A percentile compares a stretch with the other conserved stretches of the same genome.
Evolutionary conservation across 92 coral and sea anemone genomes (phyloP).

Genomic region (Parazoanthus swiftii): DNA sequence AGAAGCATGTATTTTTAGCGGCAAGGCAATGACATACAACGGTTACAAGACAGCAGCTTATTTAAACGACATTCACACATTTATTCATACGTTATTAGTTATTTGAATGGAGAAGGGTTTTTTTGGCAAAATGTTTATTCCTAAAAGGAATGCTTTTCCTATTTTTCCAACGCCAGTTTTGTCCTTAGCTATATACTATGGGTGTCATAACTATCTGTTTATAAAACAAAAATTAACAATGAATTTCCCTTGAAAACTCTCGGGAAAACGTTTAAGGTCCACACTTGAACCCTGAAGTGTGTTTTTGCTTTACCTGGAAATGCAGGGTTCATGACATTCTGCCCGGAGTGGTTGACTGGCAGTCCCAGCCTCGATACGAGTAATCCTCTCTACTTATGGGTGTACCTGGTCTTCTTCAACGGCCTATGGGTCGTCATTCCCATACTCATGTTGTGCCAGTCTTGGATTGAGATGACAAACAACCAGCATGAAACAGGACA

Average conservation of each 20-base stretch:
- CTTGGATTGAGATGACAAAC: slow-evolving; percentile 50
- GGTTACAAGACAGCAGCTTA: too few species aligned
- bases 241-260: background rate
- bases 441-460: slow-evolving; percentile 55
- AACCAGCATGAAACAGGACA: slow-evolving; percentile 19
- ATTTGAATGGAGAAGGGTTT: too few species aligned
- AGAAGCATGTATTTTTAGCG: too few species aligned
- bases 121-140: too few species aligned
- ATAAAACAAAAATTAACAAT: background rate
- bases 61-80: too few species aligned
- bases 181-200: background rate
- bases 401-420: slow-evolving; percentile 70
- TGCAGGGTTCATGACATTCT: slow-evolving; percentile 75
- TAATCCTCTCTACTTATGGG: slow-evolving; percentile 57
- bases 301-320: background rate
- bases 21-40: too few species aligned
- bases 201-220: background rate
- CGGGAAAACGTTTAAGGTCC: background rate
- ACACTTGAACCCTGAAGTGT: background rate
- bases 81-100: too few species aligned
- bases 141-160: too few species aligned
- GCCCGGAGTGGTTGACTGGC: slow-evolving; percentile 77
- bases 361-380: slow-evolving; percentile 63
- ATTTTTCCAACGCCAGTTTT: background rate
- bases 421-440: slow-evolving; percentile 77